Conservation (phyloP, 2,797 vertebrate genomes). For the Peromyscus eremicus region DNA sequence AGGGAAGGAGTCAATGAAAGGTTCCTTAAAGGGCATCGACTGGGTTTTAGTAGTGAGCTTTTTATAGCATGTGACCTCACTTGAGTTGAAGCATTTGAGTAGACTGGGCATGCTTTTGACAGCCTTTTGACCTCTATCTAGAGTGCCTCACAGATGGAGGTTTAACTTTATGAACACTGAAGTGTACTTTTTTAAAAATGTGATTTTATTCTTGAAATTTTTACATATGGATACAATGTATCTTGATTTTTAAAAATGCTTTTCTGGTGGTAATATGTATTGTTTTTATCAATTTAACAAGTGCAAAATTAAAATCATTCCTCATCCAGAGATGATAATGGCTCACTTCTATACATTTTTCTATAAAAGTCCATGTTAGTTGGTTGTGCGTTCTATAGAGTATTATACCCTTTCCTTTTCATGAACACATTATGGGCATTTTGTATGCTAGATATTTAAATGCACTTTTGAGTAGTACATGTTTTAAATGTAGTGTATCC, state of each 20-base stretch:
- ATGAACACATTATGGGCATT: conserved; percentile 4
- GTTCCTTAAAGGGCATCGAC: neutral
- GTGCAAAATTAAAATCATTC: conserved; percentile 32
- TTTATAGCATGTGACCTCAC: conserved; percentile 4
- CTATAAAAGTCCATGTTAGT: conserved; percentile 3
- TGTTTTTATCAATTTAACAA: conserved; percentile 58
- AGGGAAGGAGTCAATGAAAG: neutral
- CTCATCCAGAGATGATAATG: neutral
- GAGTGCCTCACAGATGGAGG: neutral
- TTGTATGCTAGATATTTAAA: conserved; percentile 39
- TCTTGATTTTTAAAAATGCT: neutral
- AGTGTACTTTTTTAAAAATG: neutral
- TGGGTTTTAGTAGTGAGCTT: conserved; percentile 37
- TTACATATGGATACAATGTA: neutral
- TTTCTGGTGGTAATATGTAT: neutral
- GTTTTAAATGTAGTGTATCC: neutral
- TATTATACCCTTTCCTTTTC: neutral
- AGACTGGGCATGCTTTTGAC: neutral
- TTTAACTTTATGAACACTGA: neutral
- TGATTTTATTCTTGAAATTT: neutral
- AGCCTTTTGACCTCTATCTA: neutral
- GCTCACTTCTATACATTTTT: conserved; percentile 39
- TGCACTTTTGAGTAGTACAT: conserved; percentile 20
- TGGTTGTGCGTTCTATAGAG: neutral
- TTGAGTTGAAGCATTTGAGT: neutral